Evolutionary conservation across 2,113 vertebrate species (phyloP).

Genomic region (Oophaga pumilio): DNA sequence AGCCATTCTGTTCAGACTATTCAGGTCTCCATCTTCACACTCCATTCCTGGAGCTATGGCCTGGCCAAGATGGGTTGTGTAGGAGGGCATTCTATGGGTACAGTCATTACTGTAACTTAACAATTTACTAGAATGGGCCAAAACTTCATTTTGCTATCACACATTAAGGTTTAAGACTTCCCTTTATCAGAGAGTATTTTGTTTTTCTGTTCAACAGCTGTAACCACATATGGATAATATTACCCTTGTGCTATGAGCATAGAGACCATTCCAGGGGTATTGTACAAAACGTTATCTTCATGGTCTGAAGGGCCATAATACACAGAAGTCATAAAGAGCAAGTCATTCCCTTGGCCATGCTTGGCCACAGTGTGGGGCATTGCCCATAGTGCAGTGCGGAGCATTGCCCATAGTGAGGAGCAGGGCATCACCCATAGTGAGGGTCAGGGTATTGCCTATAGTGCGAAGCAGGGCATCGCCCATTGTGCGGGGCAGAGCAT

Average conservation of each 20-base stretch:
- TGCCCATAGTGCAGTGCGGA: background rate
- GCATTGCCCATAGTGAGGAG: background rate
- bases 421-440: background rate
- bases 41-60: background rate
- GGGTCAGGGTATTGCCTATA: background rate
- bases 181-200: background rate
- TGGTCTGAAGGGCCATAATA: background rate
- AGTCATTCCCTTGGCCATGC: slow-evolving; percentile 2
- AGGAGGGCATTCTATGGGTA: background rate
- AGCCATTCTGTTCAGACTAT: background rate
- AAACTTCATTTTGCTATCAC: background rate
- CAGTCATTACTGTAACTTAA: background rate
- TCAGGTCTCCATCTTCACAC: background rate
- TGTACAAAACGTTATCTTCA: background rate
- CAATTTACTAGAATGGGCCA: background rate
- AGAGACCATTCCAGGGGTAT: background rate
- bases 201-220: background rate
- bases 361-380: background rate
- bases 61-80: background rate
- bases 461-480: background rate
- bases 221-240: background rate
- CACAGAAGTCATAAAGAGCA: background rate
- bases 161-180: background rate
- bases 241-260: background rate
- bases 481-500: background rate